Evolutionary conservation across 2,888 invertebrate genomes (phyloP), one percentile per base, ranked within the genome.

Genomic region (Melipona bicolor): DNA sequence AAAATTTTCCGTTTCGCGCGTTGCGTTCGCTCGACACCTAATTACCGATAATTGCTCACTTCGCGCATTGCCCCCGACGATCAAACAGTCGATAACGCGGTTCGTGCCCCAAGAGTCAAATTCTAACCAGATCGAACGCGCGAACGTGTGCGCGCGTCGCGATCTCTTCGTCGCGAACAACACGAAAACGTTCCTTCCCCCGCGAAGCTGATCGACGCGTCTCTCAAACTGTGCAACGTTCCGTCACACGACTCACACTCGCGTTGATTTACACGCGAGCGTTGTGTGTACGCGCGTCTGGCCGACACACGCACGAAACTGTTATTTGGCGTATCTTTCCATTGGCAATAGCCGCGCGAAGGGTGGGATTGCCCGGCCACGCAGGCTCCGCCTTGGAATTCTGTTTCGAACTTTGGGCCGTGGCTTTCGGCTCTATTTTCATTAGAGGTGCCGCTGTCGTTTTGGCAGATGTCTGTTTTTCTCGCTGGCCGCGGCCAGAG

Each of bases 381-480:
- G 81, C 80, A 81, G 32, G 75, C 89, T 67, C 88, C 88, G 88
- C 88, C 88, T 89, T 69, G 84, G 80, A 88, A 83, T 87, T 84
- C 89, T 85, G 87, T 89, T 89, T 89, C 75, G 89, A 86, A 81
- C 83, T 77, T 88, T 76, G 74, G 76, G 82, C 27, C 59, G 87
- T 79, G 86, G 81, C 87, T 83, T 80, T 32, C 0, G 64, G 50
- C 80, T 89, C 88, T 89, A 89, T 89, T 89, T 89, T 88, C 81
- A 84, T 84, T 83, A 72, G 54, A 49, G 59, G 36, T 54, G 75
- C 62, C 43, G 65, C 77, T 50, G 62, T 72, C 81, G 73, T 77
- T 85, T 75, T 76, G 80, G 77, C 75, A 71, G 74, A 85, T 73
- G 79, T 43, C 69, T 65, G 32, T 36, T 9, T 36, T 9, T 9